A percentile compares a stretch with the other conserved stretches of the same genome.
Evolutionary conservation across 2,888 invertebrate genomes (phyloP).

Genomic region (Eumacrocentrus americanus): DNA sequence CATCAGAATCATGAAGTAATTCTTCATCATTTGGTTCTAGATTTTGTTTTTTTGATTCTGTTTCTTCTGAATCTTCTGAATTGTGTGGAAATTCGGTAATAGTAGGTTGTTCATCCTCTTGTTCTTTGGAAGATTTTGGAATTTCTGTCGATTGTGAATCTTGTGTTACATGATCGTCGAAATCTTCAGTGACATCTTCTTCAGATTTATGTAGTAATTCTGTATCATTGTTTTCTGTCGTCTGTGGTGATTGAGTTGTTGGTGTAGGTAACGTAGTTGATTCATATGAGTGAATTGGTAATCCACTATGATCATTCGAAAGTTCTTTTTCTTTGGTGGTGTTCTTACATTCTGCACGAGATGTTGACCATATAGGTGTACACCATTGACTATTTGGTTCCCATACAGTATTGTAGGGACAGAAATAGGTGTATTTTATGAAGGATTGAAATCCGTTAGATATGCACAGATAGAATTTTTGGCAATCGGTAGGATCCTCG

Average conservation of each 20-base stretch:
- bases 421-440: conserved; percentile 25
- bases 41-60: background rate
- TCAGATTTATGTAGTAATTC: too few relatives aligned
- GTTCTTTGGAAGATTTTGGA: too few relatives aligned
- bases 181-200: too few relatives aligned
- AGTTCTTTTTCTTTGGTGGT: background rate
- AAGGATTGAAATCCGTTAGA: conserved; percentile 7
- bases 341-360: conserved; percentile 27
- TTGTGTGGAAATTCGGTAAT: too few relatives aligned
- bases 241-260: background rate
- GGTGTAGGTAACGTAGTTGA: too few relatives aligned
- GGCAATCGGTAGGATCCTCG: conserved; percentile 25
- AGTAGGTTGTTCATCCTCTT: too few relatives aligned
- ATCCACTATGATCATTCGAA: background rate
- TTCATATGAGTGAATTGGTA: too few relatives aligned
- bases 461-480: conserved; percentile 36
- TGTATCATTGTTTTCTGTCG: background rate
- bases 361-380: conserved; percentile 24
- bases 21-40: background rate
- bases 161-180: too few relatives aligned
- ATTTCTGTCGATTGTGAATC: too few relatives aligned
- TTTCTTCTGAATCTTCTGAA: too few relatives aligned
- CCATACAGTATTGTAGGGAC: conserved; percentile 27
- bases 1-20: background rate
- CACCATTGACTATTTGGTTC: conserved; percentile 25